Evolutionary conservation across 1,140 invertebrate species (phyloP), one percentile per base, ranked within the genome.

Genomic region (Scylla paramamosain): DNA sequence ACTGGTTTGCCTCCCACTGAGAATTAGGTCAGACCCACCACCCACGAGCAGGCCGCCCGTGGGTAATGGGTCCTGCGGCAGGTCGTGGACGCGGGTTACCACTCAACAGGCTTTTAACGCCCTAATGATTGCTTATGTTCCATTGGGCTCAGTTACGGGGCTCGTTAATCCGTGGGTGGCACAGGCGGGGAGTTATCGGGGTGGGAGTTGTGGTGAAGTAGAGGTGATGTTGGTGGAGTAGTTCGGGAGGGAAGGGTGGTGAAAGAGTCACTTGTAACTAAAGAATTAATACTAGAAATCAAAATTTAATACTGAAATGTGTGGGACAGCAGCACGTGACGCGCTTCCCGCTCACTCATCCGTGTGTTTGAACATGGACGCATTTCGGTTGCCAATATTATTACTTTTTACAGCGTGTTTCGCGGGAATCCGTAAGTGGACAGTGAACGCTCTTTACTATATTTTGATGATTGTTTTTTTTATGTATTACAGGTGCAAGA

Each of bases 401-500:
- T 77, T 77, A 77, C n/a, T 77, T 77, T 77, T n/a, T 77, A n/a
- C 67, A 7, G 67, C 67, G 20, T 77, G 67, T 77, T 77, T 77
- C 67, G n/a, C 67, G 20, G 67, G 16, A 77, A n/a, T 25, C 20
- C 2, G 16, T 77, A 77, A 77, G 67, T 77, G 67, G 20, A 12
- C 20, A n/a, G 67, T n/a, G 25, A 25, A 77, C 12, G n/a, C 6
- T n/a, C n/a, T 77, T 77, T n/a, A 77, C 67, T 2, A 77, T n/a
- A 20, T 77, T 77, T 77, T 77, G 25, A 77, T 20, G 1, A 77
- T 1, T 77, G 67, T 77, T 86, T 31, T 67, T 77, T 28, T 86
- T 92, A 96, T 96, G 46, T 91, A 91, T 96, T 97, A 52, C 97
- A 98, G 98, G 97, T 98, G 98, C 97, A 98, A 99, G 97, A 99